Evolutionary conservation across 2,888 invertebrate species (phyloP).

Genomic region (Euspilapteryx auroguttella): DNA sequence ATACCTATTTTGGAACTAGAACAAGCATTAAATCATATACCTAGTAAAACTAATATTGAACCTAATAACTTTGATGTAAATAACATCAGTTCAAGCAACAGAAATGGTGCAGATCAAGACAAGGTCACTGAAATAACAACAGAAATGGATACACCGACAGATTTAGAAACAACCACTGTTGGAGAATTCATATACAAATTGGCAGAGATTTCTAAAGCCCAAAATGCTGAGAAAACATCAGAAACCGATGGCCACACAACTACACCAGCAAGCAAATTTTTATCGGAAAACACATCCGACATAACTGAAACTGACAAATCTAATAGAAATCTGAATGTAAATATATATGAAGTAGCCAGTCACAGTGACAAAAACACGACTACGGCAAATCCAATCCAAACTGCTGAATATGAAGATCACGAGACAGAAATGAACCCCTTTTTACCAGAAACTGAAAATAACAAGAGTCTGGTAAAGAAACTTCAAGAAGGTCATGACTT

Average conservation of each 20-base stretch:
- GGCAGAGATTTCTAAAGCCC: too few relatives aligned
- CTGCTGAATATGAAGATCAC: constrained; percentile 35
- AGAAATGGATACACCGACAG: constrained; percentile 8
- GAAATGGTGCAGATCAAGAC: too few relatives aligned
- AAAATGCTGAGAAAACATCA: too few relatives aligned
- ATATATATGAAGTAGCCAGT: constrained; percentile 43
- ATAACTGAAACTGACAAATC: too few relatives aligned
- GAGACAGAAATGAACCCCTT: constrained; percentile 68
- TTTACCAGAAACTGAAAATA: constrained; percentile 66
- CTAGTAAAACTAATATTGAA: too few relatives aligned
- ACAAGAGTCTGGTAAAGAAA: constrained; percentile 61
- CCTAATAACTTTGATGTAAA: too few relatives aligned
- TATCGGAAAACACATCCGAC: too few relatives aligned
- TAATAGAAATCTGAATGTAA: constrained; percentile 46
- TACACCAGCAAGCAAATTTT: too few relatives aligned
- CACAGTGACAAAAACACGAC: constrained; percentile 21
- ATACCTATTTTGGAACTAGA: too few relatives aligned
- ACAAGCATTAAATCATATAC: too few relatives aligned
- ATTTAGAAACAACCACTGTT: constrained; percentile 30
- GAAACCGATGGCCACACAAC: too few relatives aligned
- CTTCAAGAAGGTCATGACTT: constrained; percentile 59
- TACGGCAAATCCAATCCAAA: constrained; percentile 16
- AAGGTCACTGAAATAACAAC: constrained; percentile 5
- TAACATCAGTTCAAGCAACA: too few relatives aligned
- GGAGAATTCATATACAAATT: constrained; percentile 36